A percentile compares a stretch with the other conserved stretches of the same genome.
phyloP scores from a whole-genome alignment of 2,113 vertebrate species.

The Bolborhynchus lineola region DNA sequence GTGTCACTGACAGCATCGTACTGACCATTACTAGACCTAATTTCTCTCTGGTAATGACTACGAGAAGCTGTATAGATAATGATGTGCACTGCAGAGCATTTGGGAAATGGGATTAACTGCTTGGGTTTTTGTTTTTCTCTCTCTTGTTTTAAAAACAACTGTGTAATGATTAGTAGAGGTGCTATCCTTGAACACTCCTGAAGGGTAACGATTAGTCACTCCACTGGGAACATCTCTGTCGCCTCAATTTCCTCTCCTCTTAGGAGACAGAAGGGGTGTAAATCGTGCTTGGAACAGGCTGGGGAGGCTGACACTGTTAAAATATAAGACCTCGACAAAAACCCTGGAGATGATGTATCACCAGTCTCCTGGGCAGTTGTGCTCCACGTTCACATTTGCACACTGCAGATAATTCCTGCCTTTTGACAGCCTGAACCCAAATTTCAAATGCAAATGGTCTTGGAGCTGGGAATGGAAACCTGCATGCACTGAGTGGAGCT shows the following conservation, averaged over 20 bases:
- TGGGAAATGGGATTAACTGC: conserved; percentile 48
- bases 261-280: conserved; percentile 52
- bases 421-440: background rate
- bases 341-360: conserved; percentile 45
- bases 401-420: conserved; percentile 1
- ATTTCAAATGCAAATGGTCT: background rate
- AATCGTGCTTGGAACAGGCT: conserved; percentile 41
- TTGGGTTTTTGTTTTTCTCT: background rate
- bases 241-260: conserved; percentile 23
- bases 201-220: conserved; percentile 60
- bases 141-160: conserved; percentile 22
- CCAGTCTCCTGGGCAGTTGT: conserved; percentile 19
- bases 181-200: conserved; percentile 44
- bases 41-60: conserved; percentile 63
- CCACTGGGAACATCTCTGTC: conserved; percentile 26
- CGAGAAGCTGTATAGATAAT: conserved; percentile 46
- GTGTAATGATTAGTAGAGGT: conserved; percentile 16
- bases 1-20: conserved; percentile 35
- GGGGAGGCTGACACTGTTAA: conserved; percentile 48
- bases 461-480: background rate
- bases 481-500: background rate
- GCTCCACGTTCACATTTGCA: conserved; percentile 8
- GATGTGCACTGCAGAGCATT: conserved; percentile 21
- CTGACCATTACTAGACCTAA: conserved; percentile 54
- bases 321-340: conserved; percentile 51